Evolutionary conservation across 2,797 vertebrate species (phyloP).

Genomic region (Alectoris magna): DNA sequence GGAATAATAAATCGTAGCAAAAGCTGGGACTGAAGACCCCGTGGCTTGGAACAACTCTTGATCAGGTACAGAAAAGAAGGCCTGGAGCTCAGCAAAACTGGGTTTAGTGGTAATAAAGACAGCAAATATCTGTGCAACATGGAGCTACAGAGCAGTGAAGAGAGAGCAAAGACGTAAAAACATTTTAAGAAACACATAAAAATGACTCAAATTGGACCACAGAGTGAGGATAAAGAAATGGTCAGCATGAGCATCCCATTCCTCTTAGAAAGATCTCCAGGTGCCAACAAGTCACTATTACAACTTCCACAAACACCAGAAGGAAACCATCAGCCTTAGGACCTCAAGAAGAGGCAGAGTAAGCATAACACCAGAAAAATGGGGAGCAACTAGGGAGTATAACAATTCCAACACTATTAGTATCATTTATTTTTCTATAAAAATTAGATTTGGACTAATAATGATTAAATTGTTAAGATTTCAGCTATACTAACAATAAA

Average conservation of each 20-base stretch:
- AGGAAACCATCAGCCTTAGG: background rate
- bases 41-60: background rate
- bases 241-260: background rate
- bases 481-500: background rate
- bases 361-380: background rate
- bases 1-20: rapidly evolving
- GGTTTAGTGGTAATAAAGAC: background rate
- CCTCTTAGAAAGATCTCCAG: background rate
- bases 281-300: background rate
- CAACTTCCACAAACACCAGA: rapidly evolving
- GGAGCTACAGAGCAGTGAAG: background rate
- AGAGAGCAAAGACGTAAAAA: background rate
- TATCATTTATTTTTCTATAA: background rate
- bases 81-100: background rate
- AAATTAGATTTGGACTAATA: background rate
- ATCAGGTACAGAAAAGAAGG: background rate
- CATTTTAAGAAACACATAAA: background rate
- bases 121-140: background rate
- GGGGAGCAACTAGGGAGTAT: background rate
- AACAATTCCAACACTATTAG: background rate
- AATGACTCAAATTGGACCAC: background rate
- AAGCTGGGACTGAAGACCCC: background rate
- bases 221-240: background rate
- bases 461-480: background rate
- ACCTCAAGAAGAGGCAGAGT: rapidly evolving